Conservation (phyloP, 1,140 invertebrate species). For the Drosophila albomicans region DNA sequence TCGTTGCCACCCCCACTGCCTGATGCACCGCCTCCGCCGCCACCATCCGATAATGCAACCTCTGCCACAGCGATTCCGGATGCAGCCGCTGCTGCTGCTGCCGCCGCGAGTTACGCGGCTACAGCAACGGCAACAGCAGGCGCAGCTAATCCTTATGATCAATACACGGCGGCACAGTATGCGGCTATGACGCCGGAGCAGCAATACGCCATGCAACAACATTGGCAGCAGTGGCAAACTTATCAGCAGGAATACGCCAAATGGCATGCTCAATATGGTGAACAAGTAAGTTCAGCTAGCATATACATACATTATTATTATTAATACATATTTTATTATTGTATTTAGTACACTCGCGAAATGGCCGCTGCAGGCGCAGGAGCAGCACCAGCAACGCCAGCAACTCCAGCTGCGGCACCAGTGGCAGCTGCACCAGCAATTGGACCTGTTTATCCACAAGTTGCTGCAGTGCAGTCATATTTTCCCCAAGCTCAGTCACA, state of each 20-base stretch:
- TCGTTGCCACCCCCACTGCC: slow-evolving; percentile 69
- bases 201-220: slow-evolving; percentile 87
- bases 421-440: slow-evolving; percentile 36
- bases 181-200: slow-evolving; percentile 85
- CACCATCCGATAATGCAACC: slow-evolving; percentile 46
- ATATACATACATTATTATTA: no score
- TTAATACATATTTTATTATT: no score
- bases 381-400: slow-evolving; percentile 30
- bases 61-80: slow-evolving; percentile 1
- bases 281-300: slow-evolving; percentile 86
- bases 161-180: slow-evolving; percentile 90
- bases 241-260: slow-evolving; percentile 94
- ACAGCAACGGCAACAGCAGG: slow-evolving; percentile 31
- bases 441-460: slow-evolving; percentile 40
- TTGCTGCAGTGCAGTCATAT: slow-evolving; percentile 15
- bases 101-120: background rate
- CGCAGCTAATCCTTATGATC: slow-evolving; percentile 80
- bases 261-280: slow-evolving; percentile 93
- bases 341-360: slow-evolving; percentile 79
- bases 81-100: background rate
- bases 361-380: slow-evolving; percentile 72
- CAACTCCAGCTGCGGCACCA: slow-evolving; percentile 3
- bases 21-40: slow-evolving; percentile 68
- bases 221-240: slow-evolving; percentile 93
- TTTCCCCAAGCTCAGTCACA: slow-evolving; percentile 14